Evolutionary conservation across 2,797 vertebrate species (phyloP).

Genomic region (Champsocephalus esox): DNA sequence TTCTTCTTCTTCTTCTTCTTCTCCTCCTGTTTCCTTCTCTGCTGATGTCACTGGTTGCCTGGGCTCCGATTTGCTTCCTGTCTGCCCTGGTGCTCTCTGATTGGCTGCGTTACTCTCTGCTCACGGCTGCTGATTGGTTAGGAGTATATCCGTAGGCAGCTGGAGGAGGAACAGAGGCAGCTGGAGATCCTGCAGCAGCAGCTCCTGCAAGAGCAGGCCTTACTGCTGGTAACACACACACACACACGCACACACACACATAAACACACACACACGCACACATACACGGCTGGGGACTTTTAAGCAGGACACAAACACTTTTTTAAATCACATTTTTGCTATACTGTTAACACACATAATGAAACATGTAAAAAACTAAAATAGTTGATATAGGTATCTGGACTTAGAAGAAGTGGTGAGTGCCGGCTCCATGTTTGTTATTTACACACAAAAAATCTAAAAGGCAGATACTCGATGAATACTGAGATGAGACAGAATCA

Average conservation of each 20-base stretch:
- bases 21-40: slow-evolving; percentile 55
- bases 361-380: too few relatives aligned
- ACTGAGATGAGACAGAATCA: neutral
- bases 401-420: too few relatives aligned
- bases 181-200: slow-evolving; percentile 98
- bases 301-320: too few relatives aligned
- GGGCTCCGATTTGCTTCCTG: slow-evolving; percentile 57
- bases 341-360: too few relatives aligned
- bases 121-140: slow-evolving; percentile 72
- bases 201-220: slow-evolving; percentile 96
- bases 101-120: slow-evolving; percentile 53
- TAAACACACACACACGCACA: too few relatives aligned
- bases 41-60: slow-evolving; percentile 72
- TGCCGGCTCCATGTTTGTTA: neutral
- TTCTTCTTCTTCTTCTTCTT: slow-evolving; percentile 38
- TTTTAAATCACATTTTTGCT: too few relatives aligned
- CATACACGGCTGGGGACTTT: too few relatives aligned
- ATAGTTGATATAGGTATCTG: too few relatives aligned
- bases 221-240: slow-evolving; percentile 91
- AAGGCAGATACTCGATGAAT: slow-evolving; percentile 11
- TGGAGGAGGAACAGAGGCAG: slow-evolving; percentile 98
- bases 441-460: slow-evolving; percentile 1
- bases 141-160: slow-evolving; percentile 98
- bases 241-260: neutral
- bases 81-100: slow-evolving; percentile 48